Percentiles rank a stretch among this genome's conserved stretches.
Evolutionary conservation across 1,140 invertebrate genomes (phyloP).

Genomic region (Ditylenchus dipsaci): DNA sequence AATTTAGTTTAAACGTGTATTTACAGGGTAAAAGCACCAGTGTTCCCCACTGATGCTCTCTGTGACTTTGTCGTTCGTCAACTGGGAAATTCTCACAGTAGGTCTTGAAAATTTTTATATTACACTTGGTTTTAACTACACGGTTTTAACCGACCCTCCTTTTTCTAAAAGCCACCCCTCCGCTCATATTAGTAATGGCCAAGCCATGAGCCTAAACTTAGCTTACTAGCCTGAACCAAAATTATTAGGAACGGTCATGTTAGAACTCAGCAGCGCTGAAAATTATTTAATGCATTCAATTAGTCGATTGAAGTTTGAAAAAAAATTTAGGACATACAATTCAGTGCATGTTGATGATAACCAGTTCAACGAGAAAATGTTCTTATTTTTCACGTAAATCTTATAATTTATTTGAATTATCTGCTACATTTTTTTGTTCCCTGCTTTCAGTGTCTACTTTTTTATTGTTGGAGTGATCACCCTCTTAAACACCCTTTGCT

Average conservation of each 20-base stretch:
- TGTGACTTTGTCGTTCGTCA: slow-evolving; percentile 9
- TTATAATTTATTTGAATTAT: background rate
- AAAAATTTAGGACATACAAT: slow-evolving; percentile 9
- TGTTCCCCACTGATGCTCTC: slow-evolving; percentile 10
- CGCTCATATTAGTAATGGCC: no score
- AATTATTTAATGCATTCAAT: no score
- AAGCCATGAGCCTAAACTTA: no score
- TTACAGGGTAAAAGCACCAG: slow-evolving; percentile 4
- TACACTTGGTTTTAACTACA: background rate
- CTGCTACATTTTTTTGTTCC: background rate
- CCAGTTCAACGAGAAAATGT: slow-evolving; percentile 13
- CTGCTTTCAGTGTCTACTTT: slow-evolving; percentile 3
- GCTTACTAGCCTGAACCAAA: no score
- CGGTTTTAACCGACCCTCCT: no score
- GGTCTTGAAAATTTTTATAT: background rate
- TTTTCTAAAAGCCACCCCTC: no score
- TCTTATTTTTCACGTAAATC: background rate
- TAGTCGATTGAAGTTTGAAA: no score
- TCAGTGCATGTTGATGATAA: slow-evolving; percentile 12
- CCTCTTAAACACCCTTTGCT: slow-evolving; percentile 4
- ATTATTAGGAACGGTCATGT: no score
- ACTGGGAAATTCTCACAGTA: slow-evolving; percentile 6
- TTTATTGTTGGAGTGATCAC: slow-evolving; percentile 8
- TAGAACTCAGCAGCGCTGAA: no score
- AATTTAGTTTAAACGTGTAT: background rate